Evolutionary conservation across 2,113 vertebrate genomes (phyloP).

Genomic region (Lepus europaeus): DNA sequence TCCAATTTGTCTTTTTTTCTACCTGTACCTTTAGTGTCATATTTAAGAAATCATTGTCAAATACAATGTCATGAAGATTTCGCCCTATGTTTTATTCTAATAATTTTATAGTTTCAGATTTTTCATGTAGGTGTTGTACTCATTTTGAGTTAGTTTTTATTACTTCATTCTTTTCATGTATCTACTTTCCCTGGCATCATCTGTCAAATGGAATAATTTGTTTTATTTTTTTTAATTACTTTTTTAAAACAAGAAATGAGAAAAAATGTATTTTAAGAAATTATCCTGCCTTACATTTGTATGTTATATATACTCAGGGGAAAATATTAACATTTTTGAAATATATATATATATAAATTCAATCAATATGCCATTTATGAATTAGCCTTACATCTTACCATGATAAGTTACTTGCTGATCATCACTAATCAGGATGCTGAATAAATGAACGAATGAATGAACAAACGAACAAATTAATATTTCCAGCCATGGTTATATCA

Average conservation of each 20-base stretch:
- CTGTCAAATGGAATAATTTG: background rate
- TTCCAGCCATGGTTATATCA: background rate
- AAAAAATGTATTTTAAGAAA: background rate
- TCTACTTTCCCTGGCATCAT: background rate
- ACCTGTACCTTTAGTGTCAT: background rate
- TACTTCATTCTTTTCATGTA: background rate
- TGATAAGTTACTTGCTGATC: background rate
- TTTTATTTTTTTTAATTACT: conserved; percentile 1
- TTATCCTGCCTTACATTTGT: background rate
- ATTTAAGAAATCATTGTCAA: background rate
- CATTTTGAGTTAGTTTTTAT: background rate
- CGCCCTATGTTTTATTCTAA: background rate
- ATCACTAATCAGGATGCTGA: background rate
- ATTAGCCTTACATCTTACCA: background rate
- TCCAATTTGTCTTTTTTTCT: background rate
- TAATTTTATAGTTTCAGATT: background rate
- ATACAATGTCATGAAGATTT: background rate
- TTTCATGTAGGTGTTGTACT: background rate
- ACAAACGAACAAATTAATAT: background rate
- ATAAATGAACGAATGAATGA: background rate
- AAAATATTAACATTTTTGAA: background rate
- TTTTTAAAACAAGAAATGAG: background rate
- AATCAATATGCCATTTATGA: background rate
- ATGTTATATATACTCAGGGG: background rate
- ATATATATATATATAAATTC: background rate